Base-by-base conservation (phyloP, 2,797 vertebrate species). In the Leuciscus waleckii region DNA sequence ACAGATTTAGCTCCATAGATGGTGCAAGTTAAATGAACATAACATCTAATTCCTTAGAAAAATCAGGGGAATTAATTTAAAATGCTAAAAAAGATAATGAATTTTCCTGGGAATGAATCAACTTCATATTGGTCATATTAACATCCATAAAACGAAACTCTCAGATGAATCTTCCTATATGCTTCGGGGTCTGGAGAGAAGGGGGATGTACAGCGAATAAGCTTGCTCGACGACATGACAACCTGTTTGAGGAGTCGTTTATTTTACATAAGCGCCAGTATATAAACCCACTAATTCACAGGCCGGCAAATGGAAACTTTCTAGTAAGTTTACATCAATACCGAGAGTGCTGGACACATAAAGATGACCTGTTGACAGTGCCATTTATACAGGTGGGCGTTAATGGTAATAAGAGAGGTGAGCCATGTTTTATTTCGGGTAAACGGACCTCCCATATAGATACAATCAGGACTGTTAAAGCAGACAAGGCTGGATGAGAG, bases 201-300 rank as follows among this genome's bases (percentile, higher is more conserved):
- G 26, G 23, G 56, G 41, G 61, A 67, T 49, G 61, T 35, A 69
- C 46, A 51, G 4, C 69, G 83, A 85, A 51, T 74, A 82, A 80
- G 82, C 11, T 67, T 69, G 83, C 95, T 95, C 87, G 93, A 91
- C 92, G 93, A 94, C 92, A 95, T 94, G 70, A 77, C 81, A 63
- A 32, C 21, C 69, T 77, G 81, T 85, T 77, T 76, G 81, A 84
- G 63, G 79, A 67, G 37, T 63, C 76, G 89, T 90, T 91, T 89
- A 90, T 89, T 87, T 85, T 84, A 86, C 46, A 71, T 78, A 79
- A 76, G 79, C 71, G 13, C 81, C 61, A 84, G 73, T 79, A 80
- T 79, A 82, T 83, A 89, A 79, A 82, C 78, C 79, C 76, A 63
- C 85, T 87, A 81, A 90, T 78, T 87, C 80, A 73, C 61, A 46